Percentiles rank a stretch among this genome's conserved stretches.
These are phyloP conservation scores for Cherax destructor DNA, from an alignment of 1,140 invertebrate genomes.

Conservation along the genomic window DNA sequence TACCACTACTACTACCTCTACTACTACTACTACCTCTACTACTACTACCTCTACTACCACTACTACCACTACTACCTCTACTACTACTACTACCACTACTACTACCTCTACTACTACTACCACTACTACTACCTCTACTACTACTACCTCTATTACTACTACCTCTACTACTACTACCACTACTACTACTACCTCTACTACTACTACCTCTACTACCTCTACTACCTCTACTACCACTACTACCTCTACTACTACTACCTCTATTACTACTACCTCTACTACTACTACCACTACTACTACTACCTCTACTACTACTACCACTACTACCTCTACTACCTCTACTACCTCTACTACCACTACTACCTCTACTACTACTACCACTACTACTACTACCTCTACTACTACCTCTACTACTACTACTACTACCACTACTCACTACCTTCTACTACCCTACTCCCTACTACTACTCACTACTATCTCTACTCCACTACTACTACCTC, in stretches of 20 bases:
- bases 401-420: no score
- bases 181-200: no score
- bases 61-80: not conserved
- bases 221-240: no score
- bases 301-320: not conserved
- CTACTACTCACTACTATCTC: no score
- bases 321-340: no score
- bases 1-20: not conserved
- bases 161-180: not conserved
- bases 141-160: not conserved
- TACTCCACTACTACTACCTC: no score
- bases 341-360: no score
- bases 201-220: no score
- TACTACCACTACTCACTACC: no score
- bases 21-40: not conserved
- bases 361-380: constrained; percentile 1
- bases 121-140: constrained; percentile 11
- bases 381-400: constrained; percentile 7
- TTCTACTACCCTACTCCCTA: no score
- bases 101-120: constrained; percentile 23
- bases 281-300: not conserved
- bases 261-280: no score
- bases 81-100: constrained; percentile 26
- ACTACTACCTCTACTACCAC: not conserved
- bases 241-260: no score